A percentile compares a stretch with the other conserved stretches of the same genome.
phyloP scores from a whole-genome alignment of 2,113 vertebrate genomes.

The Urocitellus parryii region DNA sequence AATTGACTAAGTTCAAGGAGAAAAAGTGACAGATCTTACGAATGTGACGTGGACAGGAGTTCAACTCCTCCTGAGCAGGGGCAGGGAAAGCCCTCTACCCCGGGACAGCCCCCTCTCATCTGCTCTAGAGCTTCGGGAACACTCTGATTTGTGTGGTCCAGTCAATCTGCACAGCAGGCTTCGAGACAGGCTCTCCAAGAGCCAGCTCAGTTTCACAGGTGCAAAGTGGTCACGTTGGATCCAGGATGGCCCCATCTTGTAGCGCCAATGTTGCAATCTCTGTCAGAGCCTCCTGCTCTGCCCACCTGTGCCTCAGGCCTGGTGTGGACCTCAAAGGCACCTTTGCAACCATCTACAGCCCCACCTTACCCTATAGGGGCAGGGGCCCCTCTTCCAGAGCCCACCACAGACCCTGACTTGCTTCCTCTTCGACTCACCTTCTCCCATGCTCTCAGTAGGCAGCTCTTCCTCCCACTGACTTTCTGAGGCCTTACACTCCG shows the following conservation, averaged over 20 bases:
- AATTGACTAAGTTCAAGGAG: slow-evolving; percentile 2
- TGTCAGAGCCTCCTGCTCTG: background rate
- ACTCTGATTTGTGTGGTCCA: background rate
- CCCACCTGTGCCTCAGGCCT: background rate
- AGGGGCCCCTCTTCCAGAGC: background rate
- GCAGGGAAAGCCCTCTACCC: background rate
- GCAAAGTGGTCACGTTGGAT: background rate
- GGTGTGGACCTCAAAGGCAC: background rate
- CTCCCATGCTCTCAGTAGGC: background rate
- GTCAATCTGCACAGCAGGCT: background rate
- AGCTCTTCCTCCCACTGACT: background rate
- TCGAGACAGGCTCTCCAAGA: background rate
- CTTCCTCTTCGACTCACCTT: background rate
- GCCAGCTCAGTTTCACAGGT: too few relatives aligned
- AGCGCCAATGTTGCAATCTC: background rate
- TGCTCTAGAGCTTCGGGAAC: background rate
- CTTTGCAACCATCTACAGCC: background rate
- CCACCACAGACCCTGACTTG: too few relatives aligned
- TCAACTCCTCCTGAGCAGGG: background rate
- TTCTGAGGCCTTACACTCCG: background rate
- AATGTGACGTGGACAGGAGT: background rate
- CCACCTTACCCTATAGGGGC: background rate
- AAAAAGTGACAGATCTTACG: background rate
- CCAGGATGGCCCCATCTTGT: background rate
- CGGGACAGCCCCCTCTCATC: background rate